Conservation (phyloP, 2,797 vertebrate species). For the Enteromius mattozi region DNA sequence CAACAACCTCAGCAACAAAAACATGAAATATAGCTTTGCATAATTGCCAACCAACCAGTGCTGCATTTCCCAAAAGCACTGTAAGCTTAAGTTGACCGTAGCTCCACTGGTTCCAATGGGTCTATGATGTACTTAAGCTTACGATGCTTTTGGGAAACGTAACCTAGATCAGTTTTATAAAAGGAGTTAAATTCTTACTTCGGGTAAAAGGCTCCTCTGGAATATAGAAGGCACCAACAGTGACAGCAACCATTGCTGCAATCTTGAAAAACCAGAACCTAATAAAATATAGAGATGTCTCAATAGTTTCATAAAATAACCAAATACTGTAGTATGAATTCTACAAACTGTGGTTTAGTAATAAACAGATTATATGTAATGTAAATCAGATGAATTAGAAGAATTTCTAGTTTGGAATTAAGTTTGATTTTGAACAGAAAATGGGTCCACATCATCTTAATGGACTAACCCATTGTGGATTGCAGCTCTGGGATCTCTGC, state of each 20-base stretch:
- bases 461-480: slow-evolving; percentile 88
- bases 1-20: neutral
- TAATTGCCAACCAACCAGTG: neutral
- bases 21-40: neutral
- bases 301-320: neutral
- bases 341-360: neutral
- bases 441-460: neutral
- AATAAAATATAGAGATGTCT: slow-evolving; percentile 36
- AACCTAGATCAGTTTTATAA: neutral
- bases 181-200: slow-evolving; percentile 64
- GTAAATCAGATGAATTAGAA: neutral
- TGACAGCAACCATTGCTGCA: slow-evolving; percentile 84
- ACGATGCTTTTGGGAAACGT: too few relatives aligned
- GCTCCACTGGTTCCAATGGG: too few relatives aligned
- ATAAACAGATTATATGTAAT: neutral
- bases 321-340: neutral
- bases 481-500: slow-evolving; percentile 85
- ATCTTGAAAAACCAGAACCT: slow-evolving; percentile 98
- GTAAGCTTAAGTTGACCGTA: too few relatives aligned
- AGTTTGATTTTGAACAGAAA: neutral
- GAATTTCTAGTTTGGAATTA: neutral
- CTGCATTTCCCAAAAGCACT: too few relatives aligned
- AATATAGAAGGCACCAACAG: slow-evolving; percentile 92
- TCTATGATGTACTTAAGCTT: too few relatives aligned
- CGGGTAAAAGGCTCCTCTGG: slow-evolving; percentile 86